Evolutionary conservation across 1,140 invertebrate species (phyloP).

Genomic region (Druon quercuslanigerum): DNA sequence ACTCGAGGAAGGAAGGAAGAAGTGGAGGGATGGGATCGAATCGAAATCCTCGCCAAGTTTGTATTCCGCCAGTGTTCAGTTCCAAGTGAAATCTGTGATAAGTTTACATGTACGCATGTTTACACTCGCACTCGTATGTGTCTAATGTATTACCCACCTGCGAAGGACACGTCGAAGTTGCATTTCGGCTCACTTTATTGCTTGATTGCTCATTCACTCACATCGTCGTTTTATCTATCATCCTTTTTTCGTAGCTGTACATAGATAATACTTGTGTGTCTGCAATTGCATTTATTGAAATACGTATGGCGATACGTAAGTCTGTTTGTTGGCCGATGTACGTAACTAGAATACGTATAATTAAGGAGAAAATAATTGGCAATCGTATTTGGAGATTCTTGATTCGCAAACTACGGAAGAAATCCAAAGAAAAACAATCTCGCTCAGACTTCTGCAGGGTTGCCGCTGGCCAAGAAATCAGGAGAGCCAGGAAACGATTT

Average conservation of each 20-base stretch:
- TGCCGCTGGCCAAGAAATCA: no score
- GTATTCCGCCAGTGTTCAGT: conserved; percentile 51
- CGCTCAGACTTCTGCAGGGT: background rate
- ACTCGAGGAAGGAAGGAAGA: background rate
- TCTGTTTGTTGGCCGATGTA: background rate
- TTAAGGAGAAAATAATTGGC: conserved; percentile 26
- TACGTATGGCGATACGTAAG: conserved; percentile 11
- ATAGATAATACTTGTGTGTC: background rate
- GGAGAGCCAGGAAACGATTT: no score
- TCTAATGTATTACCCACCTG: conserved; percentile 20
- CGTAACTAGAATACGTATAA: conserved; percentile 18
- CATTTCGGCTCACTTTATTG: conserved; percentile 10
- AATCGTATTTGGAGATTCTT: conserved; percentile 3
- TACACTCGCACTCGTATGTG: conserved; percentile 11
- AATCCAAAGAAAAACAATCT: background rate
- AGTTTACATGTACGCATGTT: conserved; percentile 37
- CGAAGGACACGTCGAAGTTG: background rate
- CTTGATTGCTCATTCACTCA: background rate
- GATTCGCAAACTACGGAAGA: background rate
- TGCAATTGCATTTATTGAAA: background rate
- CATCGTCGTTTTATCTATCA: conserved; percentile 10
- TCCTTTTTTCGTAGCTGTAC: conserved; percentile 7
- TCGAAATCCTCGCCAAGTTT: conserved; percentile 17
- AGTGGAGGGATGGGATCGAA: background rate
- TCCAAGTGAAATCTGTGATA: conserved; percentile 66